Conservation (phyloP, 1,140 invertebrate genomes). For the Branchinecta lindahli region DNA sequence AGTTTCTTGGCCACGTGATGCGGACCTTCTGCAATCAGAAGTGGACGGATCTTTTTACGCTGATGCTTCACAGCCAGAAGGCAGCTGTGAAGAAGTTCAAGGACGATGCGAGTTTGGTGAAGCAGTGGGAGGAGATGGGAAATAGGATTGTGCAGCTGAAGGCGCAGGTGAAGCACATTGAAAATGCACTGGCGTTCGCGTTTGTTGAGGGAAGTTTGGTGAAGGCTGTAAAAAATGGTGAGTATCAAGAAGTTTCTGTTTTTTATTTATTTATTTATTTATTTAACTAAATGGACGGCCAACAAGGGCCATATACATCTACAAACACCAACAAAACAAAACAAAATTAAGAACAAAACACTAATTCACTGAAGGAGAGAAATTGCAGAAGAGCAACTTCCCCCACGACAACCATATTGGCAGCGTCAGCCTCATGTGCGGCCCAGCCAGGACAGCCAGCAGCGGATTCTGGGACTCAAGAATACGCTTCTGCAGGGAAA, state of each 20-base stretch:
- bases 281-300: too few relatives aligned
- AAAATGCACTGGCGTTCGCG: slow-evolving; percentile 63
- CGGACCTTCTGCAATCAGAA: slow-evolving; percentile 46
- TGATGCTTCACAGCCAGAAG: slow-evolving; percentile 58
- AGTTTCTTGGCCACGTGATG: slow-evolving; percentile 65
- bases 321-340: too few relatives aligned
- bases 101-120: slow-evolving; percentile 22
- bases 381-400: too few relatives aligned
- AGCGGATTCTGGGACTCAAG: too few relatives aligned
- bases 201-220: slow-evolving; percentile 87
- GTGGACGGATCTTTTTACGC: slow-evolving; percentile 50
- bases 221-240: slow-evolving; percentile 66
- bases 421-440: too few relatives aligned
- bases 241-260: slow-evolving; percentile 3
- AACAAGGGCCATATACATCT: too few relatives aligned
- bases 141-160: slow-evolving; percentile 52
- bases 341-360: too few relatives aligned
- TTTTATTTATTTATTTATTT: too few relatives aligned
- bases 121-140: slow-evolving; percentile 45
- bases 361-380: too few relatives aligned
- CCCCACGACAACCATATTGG: too few relatives aligned
- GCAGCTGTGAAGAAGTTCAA: slow-evolving; percentile 41
- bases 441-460: too few relatives aligned
- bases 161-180: slow-evolving; percentile 45
- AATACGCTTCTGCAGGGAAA: too few relatives aligned